Conservation (phyloP, 2,888 invertebrate species). For the Hyposoter didymator region DNA sequence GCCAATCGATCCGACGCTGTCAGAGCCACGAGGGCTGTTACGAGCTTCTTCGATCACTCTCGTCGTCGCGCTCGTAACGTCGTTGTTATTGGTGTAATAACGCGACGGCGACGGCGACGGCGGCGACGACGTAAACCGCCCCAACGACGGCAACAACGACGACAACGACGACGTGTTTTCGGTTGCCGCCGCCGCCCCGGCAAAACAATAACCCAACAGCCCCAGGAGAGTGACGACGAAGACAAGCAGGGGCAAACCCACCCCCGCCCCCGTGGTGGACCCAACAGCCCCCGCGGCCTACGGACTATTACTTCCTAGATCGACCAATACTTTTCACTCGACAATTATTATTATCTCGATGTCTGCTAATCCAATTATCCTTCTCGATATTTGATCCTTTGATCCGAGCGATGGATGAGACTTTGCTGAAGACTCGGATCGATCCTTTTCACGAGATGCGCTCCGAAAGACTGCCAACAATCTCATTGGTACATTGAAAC, state of each 20-base stretch:
- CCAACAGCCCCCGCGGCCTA: slow-evolving; percentile 78
- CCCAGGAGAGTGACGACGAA: slow-evolving; percentile 79
- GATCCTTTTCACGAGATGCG: not conserved
- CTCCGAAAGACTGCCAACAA: not conserved
- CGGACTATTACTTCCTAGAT: slow-evolving; percentile 75
- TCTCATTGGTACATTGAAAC: slow-evolving; percentile 9
- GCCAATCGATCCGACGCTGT: not conserved
- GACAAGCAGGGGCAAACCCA: slow-evolving; percentile 81
- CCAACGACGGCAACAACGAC: slow-evolving; percentile 66
- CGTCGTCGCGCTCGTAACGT: slow-evolving; percentile 56
- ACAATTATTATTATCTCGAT: not conserved
- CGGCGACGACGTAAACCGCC: slow-evolving; percentile 56
- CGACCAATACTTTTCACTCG: slow-evolving; percentile 18
- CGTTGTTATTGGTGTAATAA: slow-evolving; percentile 59
- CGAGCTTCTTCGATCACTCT: slow-evolving; percentile 21
- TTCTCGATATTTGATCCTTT: not conserved
- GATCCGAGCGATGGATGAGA: not conserved
- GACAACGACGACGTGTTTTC: slow-evolving; percentile 66
- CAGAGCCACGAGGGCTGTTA: slow-evolving; percentile 21
- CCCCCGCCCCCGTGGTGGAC: slow-evolving; percentile 82
- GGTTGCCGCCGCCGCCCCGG: slow-evolving; percentile 76
- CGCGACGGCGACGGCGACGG: slow-evolving; percentile 64
- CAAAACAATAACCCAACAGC: slow-evolving; percentile 64
- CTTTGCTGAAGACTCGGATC: not conserved
- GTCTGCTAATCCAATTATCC: not conserved